Evolutionary conservation across 2,888 invertebrate genomes (phyloP).

Genomic region (Adela reaumurella): DNA sequence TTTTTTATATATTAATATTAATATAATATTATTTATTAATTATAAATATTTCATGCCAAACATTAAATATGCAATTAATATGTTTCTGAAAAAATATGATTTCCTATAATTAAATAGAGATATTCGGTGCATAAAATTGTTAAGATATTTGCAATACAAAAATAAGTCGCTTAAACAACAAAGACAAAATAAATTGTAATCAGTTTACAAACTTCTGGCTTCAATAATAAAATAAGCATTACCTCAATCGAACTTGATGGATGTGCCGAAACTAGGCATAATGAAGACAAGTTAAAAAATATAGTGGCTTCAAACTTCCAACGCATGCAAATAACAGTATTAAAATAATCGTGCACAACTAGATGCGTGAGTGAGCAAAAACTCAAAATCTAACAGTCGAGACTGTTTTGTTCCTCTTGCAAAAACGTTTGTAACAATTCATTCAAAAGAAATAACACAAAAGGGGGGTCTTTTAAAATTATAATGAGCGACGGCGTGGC

Average conservation of each 20-base stretch:
- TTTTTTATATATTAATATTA: too few species aligned
- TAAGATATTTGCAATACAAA: slow-evolving; percentile 10
- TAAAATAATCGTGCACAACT: slow-evolving; percentile 51
- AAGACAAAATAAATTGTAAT: slow-evolving; percentile 22
- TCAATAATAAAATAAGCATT: slow-evolving; percentile 20
- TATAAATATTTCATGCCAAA: too few species aligned
- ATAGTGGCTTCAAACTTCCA: slow-evolving; percentile 33
- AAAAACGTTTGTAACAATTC: neutral
- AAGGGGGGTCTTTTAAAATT: neutral
- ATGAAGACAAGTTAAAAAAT: slow-evolving; percentile 32
- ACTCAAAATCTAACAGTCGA: slow-evolving; percentile 35
- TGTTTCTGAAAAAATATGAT: too few species aligned
- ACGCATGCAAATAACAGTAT: slow-evolving; percentile 51
- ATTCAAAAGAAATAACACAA: neutral
- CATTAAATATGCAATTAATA: too few species aligned
- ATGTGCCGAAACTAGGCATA: slow-evolving; percentile 50
- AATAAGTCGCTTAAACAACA: slow-evolving; percentile 15
- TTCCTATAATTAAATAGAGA: slow-evolving; percentile 22
- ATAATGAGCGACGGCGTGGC: slow-evolving; percentile 11
- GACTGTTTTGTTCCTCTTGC: slow-evolving; percentile 1
- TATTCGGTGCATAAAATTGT: slow-evolving; percentile 21
- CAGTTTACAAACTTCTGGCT: slow-evolving; percentile 27
- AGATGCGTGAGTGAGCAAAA: slow-evolving; percentile 43
- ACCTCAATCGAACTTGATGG: slow-evolving; percentile 43
- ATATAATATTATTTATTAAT: too few species aligned